Percentiles rank a stretch among this genome's conserved stretches.
Conservation (phyloP, 2,797 vertebrate genomes). For the Craterocephalus amniculus region DNA sequence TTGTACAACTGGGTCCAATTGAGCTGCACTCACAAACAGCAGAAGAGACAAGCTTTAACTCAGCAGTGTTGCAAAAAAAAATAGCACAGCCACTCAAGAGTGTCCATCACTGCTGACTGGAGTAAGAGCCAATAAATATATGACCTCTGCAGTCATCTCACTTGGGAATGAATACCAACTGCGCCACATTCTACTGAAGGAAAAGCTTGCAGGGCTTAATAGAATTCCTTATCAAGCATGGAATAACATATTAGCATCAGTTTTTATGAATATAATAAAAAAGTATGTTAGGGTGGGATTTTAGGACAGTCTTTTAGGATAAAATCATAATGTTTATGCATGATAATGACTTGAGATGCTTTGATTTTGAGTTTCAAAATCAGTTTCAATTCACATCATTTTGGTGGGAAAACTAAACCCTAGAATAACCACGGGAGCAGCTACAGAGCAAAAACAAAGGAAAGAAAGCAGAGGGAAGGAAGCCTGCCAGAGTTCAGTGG, state of each 20-base stretch:
- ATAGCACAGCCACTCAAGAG: background rate
- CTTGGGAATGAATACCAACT: background rate
- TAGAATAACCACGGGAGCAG: background rate
- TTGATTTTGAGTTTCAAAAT: background rate
- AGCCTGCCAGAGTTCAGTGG: slow-evolving; percentile 25
- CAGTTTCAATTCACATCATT: background rate
- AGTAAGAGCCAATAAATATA: background rate
- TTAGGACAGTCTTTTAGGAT: background rate
- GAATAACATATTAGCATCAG: background rate
- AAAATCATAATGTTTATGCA: background rate
- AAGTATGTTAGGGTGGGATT: too few species aligned
- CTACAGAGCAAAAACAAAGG: slow-evolving; percentile 10
- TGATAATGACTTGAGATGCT: background rate
- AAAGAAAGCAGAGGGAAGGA: background rate
- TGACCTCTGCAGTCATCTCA: background rate
- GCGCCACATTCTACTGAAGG: background rate
- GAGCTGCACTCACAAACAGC: background rate
- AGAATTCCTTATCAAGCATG: too few species aligned
- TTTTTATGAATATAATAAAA: too few species aligned
- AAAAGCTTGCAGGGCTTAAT: background rate
- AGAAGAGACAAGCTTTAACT: background rate
- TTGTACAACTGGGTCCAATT: background rate
- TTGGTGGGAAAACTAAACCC: background rate
- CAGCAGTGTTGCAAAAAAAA: background rate
- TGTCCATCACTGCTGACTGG: background rate